These are phyloP conservation scores for Astreopora myriophthalma DNA, from an alignment of 64 coral and sea anemone genomes.

Conservation along the genomic window DNA sequence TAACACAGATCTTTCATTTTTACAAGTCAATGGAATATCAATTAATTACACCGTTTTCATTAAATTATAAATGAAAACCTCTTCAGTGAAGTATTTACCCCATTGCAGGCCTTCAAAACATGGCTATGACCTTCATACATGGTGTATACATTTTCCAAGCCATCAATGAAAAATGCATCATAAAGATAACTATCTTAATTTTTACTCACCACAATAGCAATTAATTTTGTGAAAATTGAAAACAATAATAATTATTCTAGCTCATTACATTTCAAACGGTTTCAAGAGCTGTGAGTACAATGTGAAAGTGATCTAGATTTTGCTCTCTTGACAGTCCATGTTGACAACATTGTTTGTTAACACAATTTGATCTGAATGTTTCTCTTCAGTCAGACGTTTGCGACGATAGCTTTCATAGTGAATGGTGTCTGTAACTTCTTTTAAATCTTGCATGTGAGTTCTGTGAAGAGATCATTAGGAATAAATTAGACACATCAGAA, in stretches of 20 bases:
- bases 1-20: too few species aligned
- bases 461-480: slow-evolving; percentile 11
- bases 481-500: neutral
- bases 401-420: slow-evolving; percentile 96
- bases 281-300: neutral
- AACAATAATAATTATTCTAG: neutral
- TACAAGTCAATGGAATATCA: too few species aligned
- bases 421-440: slow-evolving; percentile 95
- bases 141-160: neutral
- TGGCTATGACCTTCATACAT: too few species aligned
- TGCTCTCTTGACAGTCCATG: slow-evolving; percentile 88
- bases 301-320: slow-evolving; percentile 48
- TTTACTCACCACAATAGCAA: neutral
- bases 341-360: slow-evolving; percentile 66
- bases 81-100: neutral
- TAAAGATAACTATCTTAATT: neutral
- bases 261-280: neutral
- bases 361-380: slow-evolving; percentile 60
- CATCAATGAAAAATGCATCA: neutral
- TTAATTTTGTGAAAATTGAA: neutral
- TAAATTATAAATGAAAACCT: too few species aligned
- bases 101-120: neutral
- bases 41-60: too few species aligned
- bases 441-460: slow-evolving; percentile 99
- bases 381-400: slow-evolving; percentile 63